Evolutionary conservation across 2,113 vertebrate genomes (phyloP), one percentile per base, ranked within the genome.

Genomic region (Pseudopodoces humilis): DNA sequence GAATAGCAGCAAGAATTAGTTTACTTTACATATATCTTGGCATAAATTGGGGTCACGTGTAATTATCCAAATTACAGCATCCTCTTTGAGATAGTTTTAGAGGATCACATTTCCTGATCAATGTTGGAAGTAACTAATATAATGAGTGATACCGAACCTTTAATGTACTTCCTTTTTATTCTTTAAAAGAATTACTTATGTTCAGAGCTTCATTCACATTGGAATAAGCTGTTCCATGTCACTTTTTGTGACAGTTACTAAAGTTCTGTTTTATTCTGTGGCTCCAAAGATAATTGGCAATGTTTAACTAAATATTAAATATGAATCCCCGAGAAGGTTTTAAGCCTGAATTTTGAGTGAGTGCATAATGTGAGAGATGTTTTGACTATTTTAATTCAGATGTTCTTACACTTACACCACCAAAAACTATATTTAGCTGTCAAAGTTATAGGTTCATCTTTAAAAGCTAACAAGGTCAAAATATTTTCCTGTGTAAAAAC

Each of bases 251-350:
- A 94, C 53, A 71, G 37, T 53, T 41, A 49, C 41, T 44, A 22
- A 58, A 82, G n/a, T 30, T 93, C 65, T 43, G 28, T 41, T 96
- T 85, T 56, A 79, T 79, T 91, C 67, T 37, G 10, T 83, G 74
- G 65, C 25, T 94, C 53, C 85, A 80, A 76, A 87, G 75, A 77
- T 86, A 94, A 93, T 14, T 85, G 75, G 31, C 37, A 94, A 53
- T 62, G 49, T 72, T 94, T 76, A 90, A 93, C 70, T 92, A 93
- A 95, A 81, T 74, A 91, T 86, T 77, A 92, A 92, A 75, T 84
- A 78, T 44, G 35, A 82, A 81, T 92, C 69, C 60, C 30, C 27
- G 24, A 24, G 23, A 86, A 87, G 84, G 44, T 64, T 94, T 94
- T 56, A 89, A 94, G 74, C 14, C 22, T 74, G 76, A 88, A 79